phyloP scores from a whole-genome alignment of 2,797 vertebrate genomes.

The Sebastes baramenuke region DNA sequence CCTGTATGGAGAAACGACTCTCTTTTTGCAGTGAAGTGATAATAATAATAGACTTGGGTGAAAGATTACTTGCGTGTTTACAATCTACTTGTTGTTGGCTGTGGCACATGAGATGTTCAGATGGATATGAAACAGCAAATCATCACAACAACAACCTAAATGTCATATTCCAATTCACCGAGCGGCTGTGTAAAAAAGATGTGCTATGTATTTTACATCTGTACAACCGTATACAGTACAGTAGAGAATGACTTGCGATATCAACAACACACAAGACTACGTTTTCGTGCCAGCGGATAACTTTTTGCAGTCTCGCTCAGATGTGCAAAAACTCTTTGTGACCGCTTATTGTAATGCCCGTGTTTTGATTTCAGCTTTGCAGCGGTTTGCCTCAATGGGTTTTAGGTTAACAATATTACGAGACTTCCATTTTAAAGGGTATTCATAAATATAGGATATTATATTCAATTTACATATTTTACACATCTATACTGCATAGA shows the following conservation, averaged over 20 bases:
- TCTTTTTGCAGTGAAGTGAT: not conserved
- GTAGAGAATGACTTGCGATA: not conserved
- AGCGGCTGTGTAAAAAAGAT: conserved; percentile 15
- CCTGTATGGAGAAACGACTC: not conserved
- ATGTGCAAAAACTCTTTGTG: conserved; percentile 17
- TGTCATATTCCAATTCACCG: not conserved
- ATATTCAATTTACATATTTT: conserved; percentile 54
- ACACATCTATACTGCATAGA: conserved; percentile 71
- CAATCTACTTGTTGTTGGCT: not conserved
- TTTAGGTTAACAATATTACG: conserved; percentile 19
- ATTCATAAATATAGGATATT: conserved; percentile 50
- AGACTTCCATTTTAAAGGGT: conserved; percentile 58
- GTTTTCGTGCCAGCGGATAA: conserved; percentile 14
- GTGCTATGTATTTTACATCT: conserved; percentile 9
- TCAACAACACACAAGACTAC: conserved; percentile 18
- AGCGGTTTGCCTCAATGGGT: conserved; percentile 3
- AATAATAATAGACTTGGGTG: not conserved
- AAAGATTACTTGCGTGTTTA: conserved; percentile 3
- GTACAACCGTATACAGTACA: conserved; percentile 12
- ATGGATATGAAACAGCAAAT: not conserved
- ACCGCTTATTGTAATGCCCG: conserved; percentile 30
- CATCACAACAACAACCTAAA: not conserved
- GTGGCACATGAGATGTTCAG: not conserved
- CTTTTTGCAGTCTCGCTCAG: not conserved
- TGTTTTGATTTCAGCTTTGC: conserved; percentile 18